phyloP scores from a whole-genome alignment of 2,113 vertebrate species.

The Piprites chloris region DNA sequence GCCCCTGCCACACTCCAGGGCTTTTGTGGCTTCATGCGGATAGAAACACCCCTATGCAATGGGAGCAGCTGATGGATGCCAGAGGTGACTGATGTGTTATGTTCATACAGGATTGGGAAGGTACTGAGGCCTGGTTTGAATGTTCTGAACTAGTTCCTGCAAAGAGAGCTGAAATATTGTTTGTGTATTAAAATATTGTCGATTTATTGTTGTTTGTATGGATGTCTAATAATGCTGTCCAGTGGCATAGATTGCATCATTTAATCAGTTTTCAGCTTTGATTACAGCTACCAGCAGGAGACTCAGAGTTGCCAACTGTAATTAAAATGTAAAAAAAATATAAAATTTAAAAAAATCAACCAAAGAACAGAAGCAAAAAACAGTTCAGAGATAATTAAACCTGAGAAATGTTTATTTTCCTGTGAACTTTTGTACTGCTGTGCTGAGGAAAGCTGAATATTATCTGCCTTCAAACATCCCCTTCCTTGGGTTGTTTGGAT shows the following conservation, averaged over 20 bases:
- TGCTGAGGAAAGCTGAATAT: neutral
- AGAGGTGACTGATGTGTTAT: neutral
- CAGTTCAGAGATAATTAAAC: conserved; percentile 11
- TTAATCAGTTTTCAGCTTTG: conserved; percentile 41
- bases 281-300: conserved; percentile 30
- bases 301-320: conserved; percentile 3
- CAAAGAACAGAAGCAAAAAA: neutral
- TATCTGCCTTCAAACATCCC: neutral
- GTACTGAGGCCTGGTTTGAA: neutral
- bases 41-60: accelerated
- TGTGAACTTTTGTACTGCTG: neutral
- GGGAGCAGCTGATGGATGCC: neutral
- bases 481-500: neutral
- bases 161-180: neutral
- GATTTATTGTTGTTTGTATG: neutral
- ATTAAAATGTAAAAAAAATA: neutral
- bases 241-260: neutral
- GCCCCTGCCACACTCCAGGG: neutral
- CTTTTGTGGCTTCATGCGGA: accelerated
- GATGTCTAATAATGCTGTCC: neutral
- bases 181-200: neutral
- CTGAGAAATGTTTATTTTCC: conserved; percentile 2
- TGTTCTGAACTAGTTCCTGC: neutral
- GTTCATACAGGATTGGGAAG: neutral
- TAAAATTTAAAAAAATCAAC: neutral